Evolutionary conservation across 1,140 invertebrate genomes (phyloP), one percentile per base, ranked within the genome.

Genomic region (Samia ricini): DNA sequence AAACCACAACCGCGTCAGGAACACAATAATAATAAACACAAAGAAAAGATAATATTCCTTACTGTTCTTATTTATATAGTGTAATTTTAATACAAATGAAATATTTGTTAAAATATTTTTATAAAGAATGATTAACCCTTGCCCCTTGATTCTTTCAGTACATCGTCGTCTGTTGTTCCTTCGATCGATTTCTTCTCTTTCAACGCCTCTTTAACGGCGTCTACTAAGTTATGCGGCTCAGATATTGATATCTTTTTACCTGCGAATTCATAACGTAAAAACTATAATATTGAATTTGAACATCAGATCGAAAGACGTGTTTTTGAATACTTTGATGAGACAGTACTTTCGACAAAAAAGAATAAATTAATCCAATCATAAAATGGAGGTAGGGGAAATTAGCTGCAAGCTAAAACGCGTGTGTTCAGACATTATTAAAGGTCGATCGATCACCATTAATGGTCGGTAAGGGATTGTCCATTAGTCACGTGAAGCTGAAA

Each of bases 181-280:
- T 78, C 66, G n/a, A 83, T 76, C 36, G 82, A 76, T 61, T 88
- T 90, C 77, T 90, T 91, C 50, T 92, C 88, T 71, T 88, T 91
- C 33, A 94, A 70, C 29, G 92, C 93, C 78, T 91, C 90, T 71
- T 92, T 91, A 63, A 95, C 92, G n/a, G 92, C 91, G 61, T 94
- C 91, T 63, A 94, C 88, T 61, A 94, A 71, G 57, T 93, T 79
- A 6, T 92, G 85, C 7, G 93, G 91, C 64, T 92, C 93, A 33
- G 87, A 80, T 76, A 92, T 91, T 60, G 91, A 92, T 67, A 92
- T 80, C 86, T 94, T 95, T 54, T 91, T 92, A 81, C 94, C 94
- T 95, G 85, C 70, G 89, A 90, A 75, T 29, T 20, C 24, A 19
- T 56, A 24, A 26, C 3, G 26, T 42, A 42, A 42, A 15, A 4